Conservation (phyloP, 2,888 invertebrate genomes). For the Clivina fossor region DNA sequence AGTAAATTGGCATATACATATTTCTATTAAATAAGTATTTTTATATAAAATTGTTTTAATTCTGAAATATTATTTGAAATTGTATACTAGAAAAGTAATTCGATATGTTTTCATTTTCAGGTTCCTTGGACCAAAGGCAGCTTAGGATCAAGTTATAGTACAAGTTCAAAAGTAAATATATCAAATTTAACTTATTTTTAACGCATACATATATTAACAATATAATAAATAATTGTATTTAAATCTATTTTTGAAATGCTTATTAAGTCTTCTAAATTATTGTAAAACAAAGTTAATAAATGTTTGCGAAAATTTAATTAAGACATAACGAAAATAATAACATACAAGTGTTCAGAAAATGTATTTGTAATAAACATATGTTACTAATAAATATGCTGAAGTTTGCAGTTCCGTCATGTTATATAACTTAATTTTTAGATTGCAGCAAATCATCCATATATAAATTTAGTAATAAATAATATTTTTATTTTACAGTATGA, state of each 20-base stretch:
- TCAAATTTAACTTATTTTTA: constrained; percentile 1
- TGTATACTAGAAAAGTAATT: background rate
- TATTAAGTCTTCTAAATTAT: background rate
- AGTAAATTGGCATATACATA: no score
- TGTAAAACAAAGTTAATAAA: background rate
- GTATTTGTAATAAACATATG: background rate
- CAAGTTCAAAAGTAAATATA: constrained; percentile 28
- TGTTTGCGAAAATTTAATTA: background rate
- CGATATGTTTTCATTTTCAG: constrained; percentile 35
- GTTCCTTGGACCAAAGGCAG: constrained; percentile 41
- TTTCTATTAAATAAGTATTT: no score
- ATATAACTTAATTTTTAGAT: background rate
- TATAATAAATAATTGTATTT: background rate
- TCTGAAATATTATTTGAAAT: background rate
- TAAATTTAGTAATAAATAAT: constrained; percentile 2
- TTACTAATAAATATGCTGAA: background rate
- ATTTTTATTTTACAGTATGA: constrained; percentile 47
- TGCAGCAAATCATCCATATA: constrained; percentile 4
- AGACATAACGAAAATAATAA: background rate
- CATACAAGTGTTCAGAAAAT: background rate
- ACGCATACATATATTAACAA: background rate
- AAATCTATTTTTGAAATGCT: background rate
- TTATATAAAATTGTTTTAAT: no score
- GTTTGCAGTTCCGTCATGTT: background rate
- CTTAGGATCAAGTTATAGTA: constrained; percentile 35